Base-by-base conservation (phyloP, 2,797 vertebrate species). In the Microctenopoma steveboyesi region DNA sequence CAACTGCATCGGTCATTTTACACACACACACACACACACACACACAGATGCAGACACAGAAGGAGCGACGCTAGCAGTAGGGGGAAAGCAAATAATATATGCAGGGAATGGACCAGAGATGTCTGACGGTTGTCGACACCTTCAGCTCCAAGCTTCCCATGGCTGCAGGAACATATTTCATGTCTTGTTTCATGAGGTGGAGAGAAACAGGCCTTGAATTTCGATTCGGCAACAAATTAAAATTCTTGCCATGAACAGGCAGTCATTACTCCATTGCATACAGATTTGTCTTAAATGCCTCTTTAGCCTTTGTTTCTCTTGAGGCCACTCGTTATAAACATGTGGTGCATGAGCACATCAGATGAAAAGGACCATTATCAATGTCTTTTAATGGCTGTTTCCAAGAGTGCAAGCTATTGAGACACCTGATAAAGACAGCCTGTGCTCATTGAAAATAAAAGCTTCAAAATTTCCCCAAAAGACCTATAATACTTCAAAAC, bases 171-270 rank as follows among this genome's bases (percentile, higher is more conserved):
- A 84, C 62, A 74, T 64, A 79, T 86, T 79, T 82, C 83, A 88
- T 81, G 79, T 86, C 85, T 89, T 92, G 87, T 87, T 90, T 76
- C 78, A 75, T 49, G 45, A 76, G 66, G 64, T 69, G 48, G 39
- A 75, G 81, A 57, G 68, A 64, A 68, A 66, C 55, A 4, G 48
- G 76, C 62, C 48, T 58, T 74, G 81, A 80, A 91, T 91, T 78
- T 72, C 18, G 68, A 89, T 80, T 73, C 53, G 60, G 18, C 22
- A 0, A 4, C 57, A 63, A 71, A 79, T 89, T 87, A 81, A 76
- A 67, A 88, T 89, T 86, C 83, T 28, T 14, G 42, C 46, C 1
- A 39, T 30, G 72, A 70, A 0, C 48, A 4, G 62, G 37, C 43
- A 60, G 64, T 84, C 65, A 69, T 75, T 70, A 65, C 66, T 67